A percentile compares a stretch with the other conserved stretches of the same genome.
phyloP scores from a whole-genome alignment of 2,113 vertebrate genomes.

The Heterochromis multidens region DNA sequence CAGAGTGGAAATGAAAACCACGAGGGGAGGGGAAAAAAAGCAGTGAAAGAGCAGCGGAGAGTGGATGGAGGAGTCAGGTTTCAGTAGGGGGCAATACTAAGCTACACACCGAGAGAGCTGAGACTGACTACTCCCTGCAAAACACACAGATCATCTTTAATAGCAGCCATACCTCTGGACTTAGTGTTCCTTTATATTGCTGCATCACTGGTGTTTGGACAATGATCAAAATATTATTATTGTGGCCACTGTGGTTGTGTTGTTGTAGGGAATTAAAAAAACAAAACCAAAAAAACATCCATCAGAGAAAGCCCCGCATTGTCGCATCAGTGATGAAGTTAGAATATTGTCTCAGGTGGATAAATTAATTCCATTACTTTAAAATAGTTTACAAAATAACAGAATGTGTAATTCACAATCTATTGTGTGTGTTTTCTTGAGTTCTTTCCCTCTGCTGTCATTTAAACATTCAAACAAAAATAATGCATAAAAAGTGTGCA shows the following conservation, averaged over 20 bases:
- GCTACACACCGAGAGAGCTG: conserved; percentile 53
- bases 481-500: not conserved
- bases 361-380: not conserved
- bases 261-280: not conserved
- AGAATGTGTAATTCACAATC: not conserved
- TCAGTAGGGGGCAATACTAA: conserved; percentile 80
- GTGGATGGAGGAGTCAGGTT: conserved; percentile 59
- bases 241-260: not conserved
- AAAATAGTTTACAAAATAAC: not conserved
- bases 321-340: not conserved
- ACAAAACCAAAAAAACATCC: not conserved
- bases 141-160: conserved; percentile 14
- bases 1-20: not conserved
- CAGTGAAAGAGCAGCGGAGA: not conserved
- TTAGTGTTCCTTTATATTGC: not conserved
- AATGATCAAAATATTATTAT: not conserved
- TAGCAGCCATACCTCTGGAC: not conserved
- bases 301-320: no score
- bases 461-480: not conserved
- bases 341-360: not conserved
- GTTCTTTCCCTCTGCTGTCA: not conserved
- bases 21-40: not conserved
- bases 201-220: not conserved
- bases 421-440: not conserved
- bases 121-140: conserved; percentile 21